Percentiles rank a stretch among this genome's conserved stretches.
These are phyloP conservation scores for Manis pentadactyla DNA, from an alignment of 2,797 vertebrate species.

Conservation along the genomic window DNA sequence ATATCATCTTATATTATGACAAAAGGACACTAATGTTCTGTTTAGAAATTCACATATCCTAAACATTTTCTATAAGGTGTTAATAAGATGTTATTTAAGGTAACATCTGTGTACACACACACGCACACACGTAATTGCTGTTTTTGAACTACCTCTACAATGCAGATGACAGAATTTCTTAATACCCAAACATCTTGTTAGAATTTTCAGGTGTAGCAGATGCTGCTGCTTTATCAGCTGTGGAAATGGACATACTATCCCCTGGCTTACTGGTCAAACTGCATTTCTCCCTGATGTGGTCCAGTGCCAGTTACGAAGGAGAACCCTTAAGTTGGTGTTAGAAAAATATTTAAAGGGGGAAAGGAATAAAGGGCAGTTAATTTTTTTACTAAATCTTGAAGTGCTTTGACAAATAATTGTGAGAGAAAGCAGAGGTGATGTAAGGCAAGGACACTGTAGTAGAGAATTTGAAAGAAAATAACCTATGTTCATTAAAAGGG, in stretches of 20 bases:
- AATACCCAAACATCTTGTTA: background rate
- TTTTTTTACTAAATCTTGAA: background rate
- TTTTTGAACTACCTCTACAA: background rate
- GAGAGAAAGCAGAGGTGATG: background rate
- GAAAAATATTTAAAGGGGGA: background rate
- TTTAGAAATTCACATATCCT: background rate
- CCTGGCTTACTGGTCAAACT: background rate
- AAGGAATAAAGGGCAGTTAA: background rate
- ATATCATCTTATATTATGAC: background rate
- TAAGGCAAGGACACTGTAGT: background rate
- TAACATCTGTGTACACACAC: background rate
- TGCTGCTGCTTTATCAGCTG: background rate
- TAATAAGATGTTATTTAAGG: background rate
- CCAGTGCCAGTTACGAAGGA: background rate
- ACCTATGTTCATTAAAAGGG: background rate
- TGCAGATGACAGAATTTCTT: constrained; percentile 14
- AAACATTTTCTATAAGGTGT: background rate
- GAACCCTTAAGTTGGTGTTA: background rate
- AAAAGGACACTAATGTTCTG: background rate
- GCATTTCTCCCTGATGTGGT: background rate
- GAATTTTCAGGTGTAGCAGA: background rate
- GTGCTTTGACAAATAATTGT: background rate
- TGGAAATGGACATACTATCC: rapidly evolving
- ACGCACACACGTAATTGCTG: background rate
- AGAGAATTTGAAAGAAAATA: constrained; percentile 12